Evolutionary conservation across 2,113 vertebrate species (phyloP).

Genomic region (Periophthalmus modestus): DNA sequence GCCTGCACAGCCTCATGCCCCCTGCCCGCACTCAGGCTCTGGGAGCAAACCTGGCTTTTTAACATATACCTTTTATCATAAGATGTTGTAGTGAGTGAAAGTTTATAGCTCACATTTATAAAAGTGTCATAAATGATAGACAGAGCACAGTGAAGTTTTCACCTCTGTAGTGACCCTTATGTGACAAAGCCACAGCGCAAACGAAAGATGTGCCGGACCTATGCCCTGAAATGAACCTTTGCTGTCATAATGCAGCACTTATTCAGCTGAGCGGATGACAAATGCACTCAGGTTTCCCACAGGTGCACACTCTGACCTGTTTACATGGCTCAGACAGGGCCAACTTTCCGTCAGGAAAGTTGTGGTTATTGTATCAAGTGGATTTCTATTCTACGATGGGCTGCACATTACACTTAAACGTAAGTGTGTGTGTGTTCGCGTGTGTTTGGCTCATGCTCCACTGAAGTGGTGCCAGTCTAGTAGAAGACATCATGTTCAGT

Average conservation of each 20-base stretch:
- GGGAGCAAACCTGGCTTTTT: neutral
- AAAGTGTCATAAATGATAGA: neutral
- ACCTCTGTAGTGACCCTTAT: neutral
- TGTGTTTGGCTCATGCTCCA: conserved; percentile 27
- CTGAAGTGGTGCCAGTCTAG: conserved; percentile 15
- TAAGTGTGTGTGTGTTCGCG: neutral
- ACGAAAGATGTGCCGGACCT: neutral
- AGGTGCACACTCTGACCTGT: neutral
- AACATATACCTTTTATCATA: neutral
- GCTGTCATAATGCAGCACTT: conserved; percentile 8
- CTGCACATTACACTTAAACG: neutral
- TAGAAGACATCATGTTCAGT: conserved; percentile 29
- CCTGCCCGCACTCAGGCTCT: conserved; percentile 3
- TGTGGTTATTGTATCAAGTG: neutral
- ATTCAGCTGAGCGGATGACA: neutral
- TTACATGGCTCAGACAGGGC: neutral
- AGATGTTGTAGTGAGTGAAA: neutral
- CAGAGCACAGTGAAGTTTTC: neutral
- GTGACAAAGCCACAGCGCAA: neutral
- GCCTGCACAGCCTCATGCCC: conserved; percentile 17
- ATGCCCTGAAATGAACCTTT: conserved; percentile 18
- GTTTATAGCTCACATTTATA: neutral
- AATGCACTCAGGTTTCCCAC: neutral
- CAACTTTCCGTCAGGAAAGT: neutral
- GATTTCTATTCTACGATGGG: no score